Conservation (phyloP, 2,888 invertebrate genomes). For the Mactromeris polynyma region DNA sequence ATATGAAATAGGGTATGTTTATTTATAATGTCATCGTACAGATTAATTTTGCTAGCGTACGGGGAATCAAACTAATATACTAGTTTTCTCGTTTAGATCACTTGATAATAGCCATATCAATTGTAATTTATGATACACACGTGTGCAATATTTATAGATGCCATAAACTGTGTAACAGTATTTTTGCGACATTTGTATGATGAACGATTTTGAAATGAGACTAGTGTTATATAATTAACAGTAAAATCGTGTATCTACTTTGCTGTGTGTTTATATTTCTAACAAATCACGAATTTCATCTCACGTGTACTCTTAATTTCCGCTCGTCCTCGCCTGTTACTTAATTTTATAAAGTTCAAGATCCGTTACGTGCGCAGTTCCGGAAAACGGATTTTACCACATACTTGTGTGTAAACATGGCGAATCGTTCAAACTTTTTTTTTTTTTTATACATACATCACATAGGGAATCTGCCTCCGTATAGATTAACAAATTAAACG, state of each 20-base stretch:
- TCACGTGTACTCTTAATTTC: not conserved
- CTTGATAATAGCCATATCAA: no score
- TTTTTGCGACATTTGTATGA: not conserved
- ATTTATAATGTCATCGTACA: no score
- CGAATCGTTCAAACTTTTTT: not conserved
- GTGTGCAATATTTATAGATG: not conserved
- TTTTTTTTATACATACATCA: not conserved
- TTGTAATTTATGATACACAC: not conserved
- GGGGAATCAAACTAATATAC: no score
- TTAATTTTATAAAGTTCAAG: not conserved
- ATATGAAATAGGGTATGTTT: no score
- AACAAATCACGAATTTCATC: not conserved
- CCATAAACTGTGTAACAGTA: not conserved
- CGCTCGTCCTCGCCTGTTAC: not conserved
- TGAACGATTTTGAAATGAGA: not conserved
- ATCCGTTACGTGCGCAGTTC: not conserved
- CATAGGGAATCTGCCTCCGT: not conserved
- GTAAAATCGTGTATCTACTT: not conserved
- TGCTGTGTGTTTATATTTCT: not conserved
- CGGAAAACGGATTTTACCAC: constrained; percentile 11
- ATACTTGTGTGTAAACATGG: not conserved
- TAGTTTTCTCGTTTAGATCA: no score
- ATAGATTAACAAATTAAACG: not conserved
- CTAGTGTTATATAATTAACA: not conserved
- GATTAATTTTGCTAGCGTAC: no score